Percentiles rank a stretch among this genome's conserved stretches.
phyloP scores from a whole-genome alignment of 2,113 vertebrate genomes.

The Danionella cerebrum region DNA sequence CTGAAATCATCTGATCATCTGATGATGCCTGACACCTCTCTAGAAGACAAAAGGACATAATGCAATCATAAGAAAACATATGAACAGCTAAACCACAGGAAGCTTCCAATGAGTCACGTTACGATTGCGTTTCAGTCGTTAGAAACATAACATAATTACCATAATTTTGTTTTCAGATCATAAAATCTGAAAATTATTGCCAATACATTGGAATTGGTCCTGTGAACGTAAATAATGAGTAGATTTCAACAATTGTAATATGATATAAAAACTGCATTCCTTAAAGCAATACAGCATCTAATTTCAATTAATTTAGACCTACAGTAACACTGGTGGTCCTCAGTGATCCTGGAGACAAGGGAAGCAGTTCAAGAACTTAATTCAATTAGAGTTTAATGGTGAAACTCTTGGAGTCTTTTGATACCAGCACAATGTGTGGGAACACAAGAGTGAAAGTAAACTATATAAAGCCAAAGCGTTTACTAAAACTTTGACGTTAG shows the following conservation, averaged over 20 bases:
- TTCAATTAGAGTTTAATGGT: constrained; percentile 39
- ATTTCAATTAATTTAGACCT: too few relatives aligned
- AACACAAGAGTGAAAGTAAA: constrained; percentile 29
- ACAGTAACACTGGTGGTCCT: constrained; percentile 38
- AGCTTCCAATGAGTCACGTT: not conserved
- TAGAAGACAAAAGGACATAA: constrained; percentile 74
- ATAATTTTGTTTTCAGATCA: constrained; percentile 33
- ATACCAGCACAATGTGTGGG: constrained; percentile 9
- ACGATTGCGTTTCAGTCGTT: constrained; percentile 36
- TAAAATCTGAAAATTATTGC: too few relatives aligned
- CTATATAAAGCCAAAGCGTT: too few relatives aligned
- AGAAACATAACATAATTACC: too few relatives aligned
- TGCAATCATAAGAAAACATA: not conserved
- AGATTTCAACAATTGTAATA: too few relatives aligned
- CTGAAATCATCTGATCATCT: too few relatives aligned
- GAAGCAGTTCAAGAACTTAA: constrained; percentile 32
- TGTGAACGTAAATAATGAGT: constrained; percentile 11
- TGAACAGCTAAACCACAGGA: not conserved
- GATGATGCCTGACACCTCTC: too few relatives aligned
- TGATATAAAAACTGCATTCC: not conserved
- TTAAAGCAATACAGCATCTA: too few relatives aligned
- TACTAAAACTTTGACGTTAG: too few relatives aligned
- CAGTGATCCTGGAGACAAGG: constrained; percentile 34
- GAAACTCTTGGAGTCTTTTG: constrained; percentile 19
- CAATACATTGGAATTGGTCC: too few relatives aligned